A percentile compares a stretch with the other conserved stretches of the same genome.
phyloP scores from a whole-genome alignment of 2,113 vertebrate species.

The Pedetes capensis region DNA sequence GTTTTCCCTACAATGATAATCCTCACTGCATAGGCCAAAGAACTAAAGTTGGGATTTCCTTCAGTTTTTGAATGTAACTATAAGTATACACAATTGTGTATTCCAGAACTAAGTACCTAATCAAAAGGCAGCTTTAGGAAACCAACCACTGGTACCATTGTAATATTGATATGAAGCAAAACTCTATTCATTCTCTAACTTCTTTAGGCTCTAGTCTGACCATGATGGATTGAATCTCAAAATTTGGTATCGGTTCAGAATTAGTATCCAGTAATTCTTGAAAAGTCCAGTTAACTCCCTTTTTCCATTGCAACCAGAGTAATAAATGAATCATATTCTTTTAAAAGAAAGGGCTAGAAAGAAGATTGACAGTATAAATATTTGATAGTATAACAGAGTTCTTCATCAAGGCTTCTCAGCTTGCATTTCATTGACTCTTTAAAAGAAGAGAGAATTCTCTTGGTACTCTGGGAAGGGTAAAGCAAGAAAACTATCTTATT shows the following conservation, averaged over 20 bases:
- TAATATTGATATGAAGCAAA: neutral
- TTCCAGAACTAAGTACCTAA: neutral
- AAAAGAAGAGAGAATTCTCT: neutral
- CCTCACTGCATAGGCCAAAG: neutral
- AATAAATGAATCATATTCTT: neutral
- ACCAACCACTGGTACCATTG: neutral
- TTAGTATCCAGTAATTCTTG: neutral
- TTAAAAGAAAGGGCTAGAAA: neutral
- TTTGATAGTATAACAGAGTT: neutral
- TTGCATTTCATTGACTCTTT: neutral
- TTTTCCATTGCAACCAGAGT: neutral
- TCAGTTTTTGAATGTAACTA: neutral
- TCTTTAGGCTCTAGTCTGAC: neutral
- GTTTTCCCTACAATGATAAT: neutral
- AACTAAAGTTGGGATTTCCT: too few relatives aligned
- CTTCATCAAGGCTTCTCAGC: neutral
- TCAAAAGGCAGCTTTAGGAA: neutral
- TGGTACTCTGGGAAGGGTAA: neutral
- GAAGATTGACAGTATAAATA: neutral
- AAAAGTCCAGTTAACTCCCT: neutral
- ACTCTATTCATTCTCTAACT: neutral
- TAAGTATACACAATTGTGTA: neutral
- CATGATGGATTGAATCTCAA: neutral
- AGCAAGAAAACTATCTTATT: too few relatives aligned
- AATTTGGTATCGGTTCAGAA: neutral